A percentile compares a stretch with the other conserved stretches of the same genome.
These are phyloP conservation scores for Hylaeus anthracinus DNA, from an alignment of 1,140 invertebrate species.

Conservation along the genomic window DNA sequence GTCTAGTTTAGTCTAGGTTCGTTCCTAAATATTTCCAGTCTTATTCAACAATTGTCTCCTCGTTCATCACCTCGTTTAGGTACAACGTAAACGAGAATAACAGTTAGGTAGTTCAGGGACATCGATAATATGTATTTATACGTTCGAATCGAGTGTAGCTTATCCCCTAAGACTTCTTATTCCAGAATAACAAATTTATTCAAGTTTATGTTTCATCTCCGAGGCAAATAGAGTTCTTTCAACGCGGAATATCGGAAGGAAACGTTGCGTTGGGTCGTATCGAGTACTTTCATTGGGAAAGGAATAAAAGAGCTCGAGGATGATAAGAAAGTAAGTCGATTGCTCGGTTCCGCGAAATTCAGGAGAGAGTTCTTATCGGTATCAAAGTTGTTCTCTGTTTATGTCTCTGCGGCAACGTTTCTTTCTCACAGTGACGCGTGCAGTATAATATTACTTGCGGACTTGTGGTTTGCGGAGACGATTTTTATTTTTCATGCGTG, in stretches of 20 bases:
- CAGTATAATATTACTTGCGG: too few relatives aligned
- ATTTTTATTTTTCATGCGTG: too few relatives aligned
- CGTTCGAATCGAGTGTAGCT: background rate
- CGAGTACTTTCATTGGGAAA: background rate
- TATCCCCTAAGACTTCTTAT: background rate
- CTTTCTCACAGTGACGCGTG: too few relatives aligned
- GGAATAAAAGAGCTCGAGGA: background rate
- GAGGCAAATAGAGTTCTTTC: background rate
- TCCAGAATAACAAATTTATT: background rate
- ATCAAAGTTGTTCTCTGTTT: background rate
- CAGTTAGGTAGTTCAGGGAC: too few relatives aligned
- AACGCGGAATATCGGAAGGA: background rate
- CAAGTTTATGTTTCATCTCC: background rate
- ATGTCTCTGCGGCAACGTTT: background rate
- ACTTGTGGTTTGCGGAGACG: too few relatives aligned
- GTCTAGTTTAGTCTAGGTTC: too few relatives aligned
- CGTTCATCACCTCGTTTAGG: too few relatives aligned
- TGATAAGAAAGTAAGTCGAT: conserved; percentile 8
- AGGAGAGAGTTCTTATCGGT: conserved; percentile 23
- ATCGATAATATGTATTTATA: background rate
- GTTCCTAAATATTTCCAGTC: too few relatives aligned
- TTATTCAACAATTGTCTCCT: too few relatives aligned
- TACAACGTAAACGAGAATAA: too few relatives aligned
- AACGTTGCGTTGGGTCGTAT: background rate
- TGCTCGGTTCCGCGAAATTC: conserved; percentile 28